Evolutionary conservation across 2,113 vertebrate genomes (phyloP), one percentile per base, ranked within the genome.

Genomic region (Brachyistius frenatus): DNA sequence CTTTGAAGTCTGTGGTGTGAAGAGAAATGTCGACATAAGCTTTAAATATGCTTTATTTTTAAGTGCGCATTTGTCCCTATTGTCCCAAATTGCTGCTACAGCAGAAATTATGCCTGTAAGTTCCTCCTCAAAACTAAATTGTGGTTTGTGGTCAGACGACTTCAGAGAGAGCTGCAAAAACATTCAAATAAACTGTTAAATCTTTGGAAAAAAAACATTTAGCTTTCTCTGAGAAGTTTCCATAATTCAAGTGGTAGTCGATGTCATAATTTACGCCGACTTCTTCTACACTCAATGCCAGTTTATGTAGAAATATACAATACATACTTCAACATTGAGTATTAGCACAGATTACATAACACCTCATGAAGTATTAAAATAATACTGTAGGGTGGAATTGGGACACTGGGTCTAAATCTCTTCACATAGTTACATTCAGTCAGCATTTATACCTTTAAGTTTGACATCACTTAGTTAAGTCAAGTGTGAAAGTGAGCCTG

Each of bases 71-170:
- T 49, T 73, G 30, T 32, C 53, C 14, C 31, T n/a, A n/a, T 70
- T 55, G 41, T 64, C 23, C 66, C 7, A 33, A 47, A 61, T 39
- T 61, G 66, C 35, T 46, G 13, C 32, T 15, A 7, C 11, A 64
- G 3, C 57, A 75, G 58, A 65, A 54, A 32, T n/a, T 30, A 5
- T 5, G 54, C 44, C 16, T 33, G 32, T 15, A 53, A 47, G 33
- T 46, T 54, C 56, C 68, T 71, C 32, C 37, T 65, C n/a, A 77
- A 73, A 71, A 60, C 36, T 23, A 31, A 69, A 62, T 53, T 76
- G 70, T 62, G 76, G 81, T 49, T 85, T 87, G 82, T 80, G 86
- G 82, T 56, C 57, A 78, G 69, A 78, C 73, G 5, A 68, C 68
- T 63, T 58, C 65, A 72, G 60, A 81, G 76, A 73, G 78, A 56